Conservation (phyloP, 1,140 invertebrate genomes). For the Gryon sp. region DNA sequence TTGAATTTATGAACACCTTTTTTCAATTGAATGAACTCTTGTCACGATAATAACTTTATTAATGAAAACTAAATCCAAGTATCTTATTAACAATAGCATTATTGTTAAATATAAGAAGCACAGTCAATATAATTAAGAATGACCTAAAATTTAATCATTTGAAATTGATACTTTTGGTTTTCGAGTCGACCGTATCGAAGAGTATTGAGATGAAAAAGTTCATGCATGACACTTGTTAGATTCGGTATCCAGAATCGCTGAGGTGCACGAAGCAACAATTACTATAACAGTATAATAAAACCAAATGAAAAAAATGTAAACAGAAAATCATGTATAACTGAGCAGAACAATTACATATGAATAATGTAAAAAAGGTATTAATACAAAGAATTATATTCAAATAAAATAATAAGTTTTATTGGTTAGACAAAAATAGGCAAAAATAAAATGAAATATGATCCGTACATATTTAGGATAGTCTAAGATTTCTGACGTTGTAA, state of each 20-base stretch:
- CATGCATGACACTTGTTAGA: conserved; percentile 39
- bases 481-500: conserved; percentile 19
- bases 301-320: conserved; percentile 34
- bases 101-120: no score
- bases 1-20: background rate
- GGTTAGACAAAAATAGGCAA: no score
- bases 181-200: no score
- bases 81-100: no score
- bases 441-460: conserved; percentile 24
- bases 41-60: no score
- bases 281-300: conserved; percentile 15
- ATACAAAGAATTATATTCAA: no score
- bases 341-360: conserved; percentile 54
- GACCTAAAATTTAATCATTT: no score
- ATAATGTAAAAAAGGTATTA: background rate
- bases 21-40: no score
- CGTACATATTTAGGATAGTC: conserved; percentile 12
- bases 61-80: no score
- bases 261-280: conserved; percentile 10
- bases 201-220: no score
- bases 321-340: conserved; percentile 40
- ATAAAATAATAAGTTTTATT: background rate
- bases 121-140: no score
- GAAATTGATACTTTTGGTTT: no score
- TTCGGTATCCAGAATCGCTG: conserved; percentile 42